Evolutionary conservation across 37 sponge, comb jelly and placozoan species (phyloP), one percentile per base, ranked within the genome.

Genomic region (Halisarca cf. caerulea): DNA sequence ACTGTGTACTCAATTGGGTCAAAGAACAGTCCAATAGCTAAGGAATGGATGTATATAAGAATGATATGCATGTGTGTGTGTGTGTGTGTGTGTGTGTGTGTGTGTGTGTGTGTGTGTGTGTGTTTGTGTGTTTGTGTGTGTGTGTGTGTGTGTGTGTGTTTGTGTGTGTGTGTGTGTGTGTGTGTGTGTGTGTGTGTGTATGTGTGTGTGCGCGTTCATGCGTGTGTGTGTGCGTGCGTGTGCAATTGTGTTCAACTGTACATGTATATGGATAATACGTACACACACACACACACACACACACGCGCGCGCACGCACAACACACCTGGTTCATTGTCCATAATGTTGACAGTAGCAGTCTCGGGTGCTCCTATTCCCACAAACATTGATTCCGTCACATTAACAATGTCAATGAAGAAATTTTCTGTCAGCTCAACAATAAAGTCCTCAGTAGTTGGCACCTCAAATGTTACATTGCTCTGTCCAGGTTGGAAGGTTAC

Each of bases 281-380:
- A 5, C 64, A 61, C 24, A 27, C 51, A 47, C 51, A 47, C 51
- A 47, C 51, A 47, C 51, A 47, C 51, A 47, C 51, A 47, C 51
- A 47, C 51, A 47, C 51, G 11, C 51, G 11, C 51, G 23, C 24
- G 23, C 64, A 61, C 64, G 23, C 64, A 11, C 24, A 20, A 27
- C 64, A 61, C 28, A 23, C 30, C 24, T 28, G 28, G 28, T 28
- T 61, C 64, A 61, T 61, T 15, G 8, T 71, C 72, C 41, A 33
- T 71, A 36, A 71, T 71, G 38, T 18, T 71, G 9, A 71, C 72
- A 30, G 72, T 36, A 20, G 72, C 72, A 34, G 72, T 71, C 21
- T 37, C 72, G 2, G 23, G 37, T 30, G 39, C 39, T 34, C 23
- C 72, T 5, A 30, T 38, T 4, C 23, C 41, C 6, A 30, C 40